phyloP scores from a whole-genome alignment of 2,888 invertebrate genomes.

The Lasioglossum oenotherae region DNA sequence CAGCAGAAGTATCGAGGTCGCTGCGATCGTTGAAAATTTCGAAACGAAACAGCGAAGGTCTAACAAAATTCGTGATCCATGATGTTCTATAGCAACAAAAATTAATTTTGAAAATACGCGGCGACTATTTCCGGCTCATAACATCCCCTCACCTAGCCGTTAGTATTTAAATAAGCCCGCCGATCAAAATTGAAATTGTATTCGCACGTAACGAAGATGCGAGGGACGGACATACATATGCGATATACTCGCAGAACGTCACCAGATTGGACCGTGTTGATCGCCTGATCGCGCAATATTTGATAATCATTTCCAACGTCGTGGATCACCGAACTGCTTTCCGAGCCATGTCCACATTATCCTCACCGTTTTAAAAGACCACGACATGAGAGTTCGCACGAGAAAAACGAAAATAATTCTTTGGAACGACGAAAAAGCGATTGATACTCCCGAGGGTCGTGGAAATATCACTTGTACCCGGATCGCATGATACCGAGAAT shows the following conservation, averaged over 20 bases:
- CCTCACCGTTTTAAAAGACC: conserved; percentile 5
- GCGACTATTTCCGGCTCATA: not conserved
- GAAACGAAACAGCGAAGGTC: not conserved
- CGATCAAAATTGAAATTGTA: conserved; percentile 31
- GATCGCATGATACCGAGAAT: not conserved
- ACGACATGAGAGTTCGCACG: conserved; percentile 20
- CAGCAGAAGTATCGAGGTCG: not conserved
- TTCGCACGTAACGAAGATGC: conserved; percentile 40
- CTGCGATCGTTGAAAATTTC: not conserved
- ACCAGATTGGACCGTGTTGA: conserved; percentile 30
- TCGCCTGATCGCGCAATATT: conserved; percentile 32
- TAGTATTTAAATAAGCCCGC: conserved; percentile 28
- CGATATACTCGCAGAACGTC: conserved; percentile 48
- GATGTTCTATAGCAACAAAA: not conserved
- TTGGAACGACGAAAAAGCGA: conserved; percentile 2
- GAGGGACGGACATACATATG: conserved; percentile 26
- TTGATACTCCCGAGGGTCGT: not conserved
- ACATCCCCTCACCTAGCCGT: not conserved
- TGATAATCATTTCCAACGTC: conserved; percentile 1
- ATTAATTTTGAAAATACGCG: conserved; percentile 31
- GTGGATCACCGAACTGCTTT: not conserved
- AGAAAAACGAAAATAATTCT: not conserved
- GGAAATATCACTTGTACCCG: not conserved
- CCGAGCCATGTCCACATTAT: conserved; percentile 34
- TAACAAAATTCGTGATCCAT: conserved; percentile 3